These are phyloP conservation scores for Falcunculus frontatus DNA, from an alignment of 2,113 vertebrate genomes.

Conservation along the genomic window DNA sequence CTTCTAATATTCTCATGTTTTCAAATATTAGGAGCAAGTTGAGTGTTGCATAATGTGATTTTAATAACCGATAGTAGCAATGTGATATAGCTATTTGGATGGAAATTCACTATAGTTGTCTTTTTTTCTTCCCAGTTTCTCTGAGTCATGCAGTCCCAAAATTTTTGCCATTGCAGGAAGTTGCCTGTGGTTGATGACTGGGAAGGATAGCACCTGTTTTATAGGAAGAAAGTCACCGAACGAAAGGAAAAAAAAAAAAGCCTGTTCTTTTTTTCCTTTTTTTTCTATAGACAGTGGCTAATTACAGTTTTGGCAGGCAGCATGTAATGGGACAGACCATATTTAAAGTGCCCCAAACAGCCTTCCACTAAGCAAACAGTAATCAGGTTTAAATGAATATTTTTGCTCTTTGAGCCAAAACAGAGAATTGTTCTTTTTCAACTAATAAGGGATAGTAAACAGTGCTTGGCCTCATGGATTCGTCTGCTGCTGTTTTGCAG, in stretches of 20 bases:
- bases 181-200: neutral
- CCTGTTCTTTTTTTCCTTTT: fast-evolving
- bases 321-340: neutral
- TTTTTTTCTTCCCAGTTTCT: neutral
- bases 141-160: neutral
- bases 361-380: conserved; percentile 50
- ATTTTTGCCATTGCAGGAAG: neutral
- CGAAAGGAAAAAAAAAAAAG: neutral
- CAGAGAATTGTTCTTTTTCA: neutral
- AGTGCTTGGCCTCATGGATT: neutral
- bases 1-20: neutral
- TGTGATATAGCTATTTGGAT: neutral
- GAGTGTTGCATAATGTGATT: neutral
- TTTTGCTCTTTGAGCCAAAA: conserved; percentile 13
- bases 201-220: conserved; percentile 30
- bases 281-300: neutral
- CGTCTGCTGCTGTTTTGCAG: neutral
- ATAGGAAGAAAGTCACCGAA: conserved; percentile 12
- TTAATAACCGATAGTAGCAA: neutral
- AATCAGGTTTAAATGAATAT: neutral
- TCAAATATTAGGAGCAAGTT: neutral
- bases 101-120: neutral
- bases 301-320: conserved; percentile 17
- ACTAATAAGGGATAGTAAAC: neutral
- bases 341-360: conserved; percentile 10